phyloP scores from a whole-genome alignment of 2,888 invertebrate genomes.

The Daptonema setosum region DNA sequence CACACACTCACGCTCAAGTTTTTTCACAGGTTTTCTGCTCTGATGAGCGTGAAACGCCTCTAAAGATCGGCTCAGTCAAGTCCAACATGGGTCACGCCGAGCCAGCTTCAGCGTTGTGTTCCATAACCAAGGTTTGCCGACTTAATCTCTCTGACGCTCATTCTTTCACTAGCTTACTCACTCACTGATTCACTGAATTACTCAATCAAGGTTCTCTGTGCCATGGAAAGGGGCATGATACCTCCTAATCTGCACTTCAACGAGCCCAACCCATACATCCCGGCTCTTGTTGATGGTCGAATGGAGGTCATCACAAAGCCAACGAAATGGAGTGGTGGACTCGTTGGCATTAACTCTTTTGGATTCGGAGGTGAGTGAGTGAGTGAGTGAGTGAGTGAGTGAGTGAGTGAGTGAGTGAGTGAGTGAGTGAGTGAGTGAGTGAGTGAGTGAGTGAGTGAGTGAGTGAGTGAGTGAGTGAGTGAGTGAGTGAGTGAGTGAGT shows the following conservation, averaged over 20 bases:
- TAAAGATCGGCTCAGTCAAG: constrained; percentile 82
- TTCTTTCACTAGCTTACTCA: too few species aligned
- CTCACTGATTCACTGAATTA: too few species aligned
- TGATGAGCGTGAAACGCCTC: constrained; percentile 49
- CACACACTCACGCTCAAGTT: too few species aligned
- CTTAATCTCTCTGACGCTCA: too few species aligned
- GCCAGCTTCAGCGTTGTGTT: constrained; percentile 39
- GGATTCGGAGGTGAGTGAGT: constrained; percentile 92
- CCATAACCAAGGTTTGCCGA: constrained; percentile 25
- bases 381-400: too few species aligned
- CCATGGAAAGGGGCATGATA: constrained; percentile 70
- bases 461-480: too few species aligned
- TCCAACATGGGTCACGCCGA: constrained; percentile 98
- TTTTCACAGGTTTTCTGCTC: constrained; percentile 66
- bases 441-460: too few species aligned
- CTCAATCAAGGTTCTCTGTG: constrained; percentile 48
- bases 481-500: too few species aligned
- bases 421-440: too few species aligned
- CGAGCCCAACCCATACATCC: constrained; percentile 65
- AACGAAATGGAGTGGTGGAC: constrained; percentile 67
- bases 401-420: too few species aligned
- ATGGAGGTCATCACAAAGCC: constrained; percentile 65
- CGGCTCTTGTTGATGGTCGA: constrained; percentile 65
- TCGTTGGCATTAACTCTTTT: constrained; percentile 79
- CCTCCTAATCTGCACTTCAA: constrained; percentile 75